Conservation (phyloP, 2,888 invertebrate genomes). For the Asteroscopus sphinx region DNA sequence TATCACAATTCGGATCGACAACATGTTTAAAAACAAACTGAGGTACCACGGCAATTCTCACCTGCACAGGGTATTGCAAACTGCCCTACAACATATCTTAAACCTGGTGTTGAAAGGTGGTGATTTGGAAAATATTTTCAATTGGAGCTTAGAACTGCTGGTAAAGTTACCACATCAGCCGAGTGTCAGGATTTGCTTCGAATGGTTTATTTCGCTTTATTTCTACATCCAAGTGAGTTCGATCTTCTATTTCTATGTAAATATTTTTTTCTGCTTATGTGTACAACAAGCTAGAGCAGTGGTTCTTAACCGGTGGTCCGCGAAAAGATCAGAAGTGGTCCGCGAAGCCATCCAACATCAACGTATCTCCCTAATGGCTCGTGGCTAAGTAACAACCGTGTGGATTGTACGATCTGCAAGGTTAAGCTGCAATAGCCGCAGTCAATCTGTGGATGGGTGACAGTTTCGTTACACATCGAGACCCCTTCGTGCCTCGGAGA, state of each 20-base stretch:
- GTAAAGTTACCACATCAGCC: slow-evolving; percentile 81
- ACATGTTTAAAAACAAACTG: slow-evolving; percentile 74
- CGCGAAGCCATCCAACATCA: too few relatives aligned
- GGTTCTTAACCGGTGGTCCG: too few relatives aligned
- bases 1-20: slow-evolving; percentile 73
- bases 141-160: slow-evolving; percentile 76
- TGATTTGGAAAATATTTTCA: slow-evolving; percentile 55
- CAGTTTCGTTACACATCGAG: too few relatives aligned
- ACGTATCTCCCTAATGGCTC: too few relatives aligned
- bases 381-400: too few relatives aligned
- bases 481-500: too few relatives aligned
- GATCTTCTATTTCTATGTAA: not conserved
- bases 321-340: too few relatives aligned
- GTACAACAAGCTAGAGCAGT: too few relatives aligned
- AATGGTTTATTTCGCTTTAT: slow-evolving; percentile 80
- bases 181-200: slow-evolving; percentile 77
- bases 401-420: too few relatives aligned
- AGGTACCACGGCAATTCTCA: slow-evolving; percentile 84
- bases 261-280: too few relatives aligned
- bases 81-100: slow-evolving; percentile 75
- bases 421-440: too few relatives aligned
- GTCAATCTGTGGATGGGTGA: too few relatives aligned
- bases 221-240: slow-evolving; percentile 74
- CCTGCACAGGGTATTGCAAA: slow-evolving; percentile 75
- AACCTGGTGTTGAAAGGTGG: slow-evolving; percentile 66